A percentile compares a stretch with the other conserved stretches of the same genome.
Conservation (phyloP, 2,888 invertebrate genomes). For the Euplagia quadripunctaria region DNA sequence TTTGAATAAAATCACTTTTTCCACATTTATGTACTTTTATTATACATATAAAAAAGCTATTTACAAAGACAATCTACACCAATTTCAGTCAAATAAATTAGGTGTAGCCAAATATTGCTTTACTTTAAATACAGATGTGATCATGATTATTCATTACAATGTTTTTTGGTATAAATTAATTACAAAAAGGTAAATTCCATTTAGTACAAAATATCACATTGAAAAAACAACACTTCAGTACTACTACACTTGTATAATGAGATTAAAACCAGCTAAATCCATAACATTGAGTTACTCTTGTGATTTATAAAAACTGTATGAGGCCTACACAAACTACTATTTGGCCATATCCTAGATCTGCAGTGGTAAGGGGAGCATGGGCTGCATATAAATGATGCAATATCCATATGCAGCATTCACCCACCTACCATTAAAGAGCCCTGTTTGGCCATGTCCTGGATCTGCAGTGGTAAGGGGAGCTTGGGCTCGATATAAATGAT, state of each 20-base stretch:
- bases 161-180: background rate
- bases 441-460: too few relatives aligned
- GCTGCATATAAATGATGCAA: background rate
- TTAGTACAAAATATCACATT: background rate
- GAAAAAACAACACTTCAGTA: background rate
- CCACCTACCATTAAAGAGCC: too few relatives aligned
- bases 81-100: constrained; percentile 50
- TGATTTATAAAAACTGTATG: background rate
- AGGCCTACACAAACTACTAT: background rate
- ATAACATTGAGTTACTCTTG: background rate
- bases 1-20: constrained; percentile 76
- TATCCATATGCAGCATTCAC: too few relatives aligned
- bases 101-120: constrained; percentile 19
- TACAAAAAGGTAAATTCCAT: background rate
- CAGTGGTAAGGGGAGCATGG: background rate
- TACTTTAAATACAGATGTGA: background rate
- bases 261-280: background rate
- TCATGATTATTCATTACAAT: background rate
- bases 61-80: constrained; percentile 44
- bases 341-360: background rate
- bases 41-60: constrained; percentile 58
- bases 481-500: too few relatives aligned
- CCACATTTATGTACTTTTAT: constrained; percentile 67
- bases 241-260: background rate
- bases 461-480: too few relatives aligned